A percentile compares a stretch with the other conserved stretches of the same genome.
Evolutionary conservation across 2,113 vertebrate genomes (phyloP).

Genomic region (Sinocyclocheilus maitianheensis): DNA sequence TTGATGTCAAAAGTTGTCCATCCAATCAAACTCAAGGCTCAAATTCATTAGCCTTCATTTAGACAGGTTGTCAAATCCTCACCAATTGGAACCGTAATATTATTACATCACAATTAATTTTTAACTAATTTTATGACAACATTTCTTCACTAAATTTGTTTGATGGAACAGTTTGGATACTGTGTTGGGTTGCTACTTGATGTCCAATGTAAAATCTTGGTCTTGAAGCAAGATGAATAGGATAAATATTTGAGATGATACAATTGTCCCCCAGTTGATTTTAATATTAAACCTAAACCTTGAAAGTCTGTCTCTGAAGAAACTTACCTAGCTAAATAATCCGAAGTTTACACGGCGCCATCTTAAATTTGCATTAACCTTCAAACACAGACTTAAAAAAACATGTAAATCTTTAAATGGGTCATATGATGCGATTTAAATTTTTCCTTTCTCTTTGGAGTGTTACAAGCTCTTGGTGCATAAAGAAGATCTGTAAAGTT

Average conservation of each 20-base stretch:
- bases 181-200: background rate
- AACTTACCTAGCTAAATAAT: background rate
- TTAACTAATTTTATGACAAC: background rate
- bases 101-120: background rate
- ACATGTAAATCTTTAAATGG: constrained; percentile 7
- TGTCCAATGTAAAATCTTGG: background rate
- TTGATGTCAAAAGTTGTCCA: background rate
- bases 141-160: background rate
- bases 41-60: background rate
- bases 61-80: background rate
- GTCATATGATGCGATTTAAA: too few species aligned
- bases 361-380: constrained; percentile 5
- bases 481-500: too few species aligned
- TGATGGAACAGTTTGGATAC: background rate
- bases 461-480: too few species aligned
- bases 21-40: background rate
- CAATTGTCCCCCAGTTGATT: background rate
- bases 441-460: too few species aligned
- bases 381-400: background rate
- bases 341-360: background rate
- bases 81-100: background rate
- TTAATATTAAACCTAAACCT: constrained; percentile 2
- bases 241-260: too few species aligned
- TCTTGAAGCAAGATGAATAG: background rate
- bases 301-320: background rate